phyloP scores from a whole-genome alignment of 2,113 vertebrate genomes.

The Nanorana parkeri region DNA sequence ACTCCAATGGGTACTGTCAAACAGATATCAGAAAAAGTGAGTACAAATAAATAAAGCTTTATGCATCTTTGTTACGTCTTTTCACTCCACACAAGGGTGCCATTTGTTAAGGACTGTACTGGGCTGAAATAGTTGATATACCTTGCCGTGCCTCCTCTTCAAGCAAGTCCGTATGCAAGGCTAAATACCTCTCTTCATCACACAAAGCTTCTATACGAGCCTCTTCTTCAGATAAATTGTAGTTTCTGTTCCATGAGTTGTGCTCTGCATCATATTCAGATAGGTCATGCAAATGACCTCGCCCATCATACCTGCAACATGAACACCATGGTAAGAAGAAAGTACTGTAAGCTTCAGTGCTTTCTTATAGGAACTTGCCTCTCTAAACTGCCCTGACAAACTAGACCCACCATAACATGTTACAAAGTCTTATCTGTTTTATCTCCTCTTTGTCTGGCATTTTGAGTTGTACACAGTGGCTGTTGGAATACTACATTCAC shows the following conservation, averaged over 20 bases:
- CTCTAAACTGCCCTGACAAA: constrained; percentile 36
- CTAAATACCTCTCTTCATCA: constrained; percentile 99
- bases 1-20: constrained; percentile 86
- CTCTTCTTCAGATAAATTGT: constrained; percentile 96
- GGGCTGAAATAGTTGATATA: constrained; percentile 66
- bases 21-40: constrained; percentile 85
- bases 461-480: constrained; percentile 13
- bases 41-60: constrained; percentile 78
- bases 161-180: constrained; percentile 97
- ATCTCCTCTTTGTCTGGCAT: not conserved
- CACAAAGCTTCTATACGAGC: constrained; percentile 95
- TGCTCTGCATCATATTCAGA: constrained; percentile 97
- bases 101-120: constrained; percentile 54
- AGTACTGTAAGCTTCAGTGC: constrained; percentile 61
- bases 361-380: constrained; percentile 74
- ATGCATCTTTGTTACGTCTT: constrained; percentile 55
- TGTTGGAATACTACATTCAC: not conserved
- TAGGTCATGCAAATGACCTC: constrained; percentile 99
- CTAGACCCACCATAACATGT: not conserved
- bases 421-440: not conserved
- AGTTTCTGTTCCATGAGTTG: constrained; percentile 94
- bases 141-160: constrained; percentile 99
- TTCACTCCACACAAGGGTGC: constrained; percentile 55
- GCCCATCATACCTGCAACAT: constrained; percentile 95
- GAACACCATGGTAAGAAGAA: constrained; percentile 79